Base-by-base conservation (phyloP, 2,888 invertebrate species). In the Leptura quadrifasciata region DNA sequence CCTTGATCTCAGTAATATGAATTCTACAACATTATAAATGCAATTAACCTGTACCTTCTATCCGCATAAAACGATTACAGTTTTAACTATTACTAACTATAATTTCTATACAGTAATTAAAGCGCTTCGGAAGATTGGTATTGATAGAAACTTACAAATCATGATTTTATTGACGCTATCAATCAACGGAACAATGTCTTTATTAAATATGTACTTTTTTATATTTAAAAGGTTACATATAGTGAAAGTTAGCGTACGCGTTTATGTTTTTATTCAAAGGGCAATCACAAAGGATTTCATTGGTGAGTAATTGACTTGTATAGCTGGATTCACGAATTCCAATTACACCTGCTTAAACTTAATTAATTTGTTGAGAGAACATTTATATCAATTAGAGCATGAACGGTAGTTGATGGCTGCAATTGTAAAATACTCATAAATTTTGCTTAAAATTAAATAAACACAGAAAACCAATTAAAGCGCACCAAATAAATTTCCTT, bases 351-450 rank as follows among this genome's bases (percentile, higher is more conserved):
- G 83, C 78, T 73, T 69, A 74, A 78, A 67, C 52, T 77, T 76
- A 82, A 83, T 83, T 81, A 82, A 82, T 82, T 81, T 81, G 81
- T 82, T 77, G 76, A 73, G 73, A 68, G 72, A 77, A 77, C 81
- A 80, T 82, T 82, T 81, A 82, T 82, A 82, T 82, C 81, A 82
- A 82, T 82, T 83, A 83, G 80, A 82, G 77, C 81, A 76, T 78
- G 75, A 80, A 79, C 75, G 75, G 77, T 78, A 77, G 76, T 72
- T 74, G 72, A 73, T 74, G 76, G 68, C 72, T 78, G 77, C 74
- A 76, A 76, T 76, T 74, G 78, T 76, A 77, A 79, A 68, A 64
- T 65, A 75, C 70, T 78, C 71, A 72, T 79, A 78, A 79, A 80
- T 81, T 74, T 74, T 71, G 73, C 74, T 79, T 78, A 79, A 81